phyloP scores from a whole-genome alignment of 1,140 invertebrate species.

The Pteromalus puparum region DNA sequence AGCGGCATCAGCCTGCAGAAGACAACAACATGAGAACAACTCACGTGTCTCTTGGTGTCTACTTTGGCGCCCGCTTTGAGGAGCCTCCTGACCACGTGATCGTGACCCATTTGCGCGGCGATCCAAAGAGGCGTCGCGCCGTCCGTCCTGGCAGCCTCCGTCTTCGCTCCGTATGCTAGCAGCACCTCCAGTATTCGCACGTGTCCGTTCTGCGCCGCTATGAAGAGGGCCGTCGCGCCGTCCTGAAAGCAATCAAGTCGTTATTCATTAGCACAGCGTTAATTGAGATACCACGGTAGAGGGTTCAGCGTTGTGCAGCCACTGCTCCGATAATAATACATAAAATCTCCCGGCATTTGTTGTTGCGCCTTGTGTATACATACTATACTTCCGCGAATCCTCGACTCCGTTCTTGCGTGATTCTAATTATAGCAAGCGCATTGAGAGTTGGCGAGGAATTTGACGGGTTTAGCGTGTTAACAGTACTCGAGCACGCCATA shows the following conservation, averaged over 20 bases:
- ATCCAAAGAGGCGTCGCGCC: conserved; percentile 95
- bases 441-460: conserved; percentile 19
- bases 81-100: conserved; percentile 86
- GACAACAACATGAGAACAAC: conserved; percentile 54
- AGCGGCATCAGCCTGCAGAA: neutral
- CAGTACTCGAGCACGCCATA: conserved; percentile 30
- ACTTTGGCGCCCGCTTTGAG: conserved; percentile 86
- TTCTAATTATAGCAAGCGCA: conserved; percentile 28
- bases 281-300: too few relatives aligned
- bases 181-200: conserved; percentile 83
- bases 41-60: conserved; percentile 87
- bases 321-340: neutral
- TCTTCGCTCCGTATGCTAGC: conserved; percentile 81
- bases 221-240: conserved; percentile 90
- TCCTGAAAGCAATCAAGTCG: conserved; percentile 77
- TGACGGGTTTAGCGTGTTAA: conserved; percentile 35
- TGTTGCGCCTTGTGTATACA: neutral
- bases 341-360: neutral
- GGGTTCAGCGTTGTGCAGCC: too few relatives aligned
- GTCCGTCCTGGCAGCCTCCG: conserved; percentile 85
- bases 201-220: conserved; percentile 94
- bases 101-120: conserved; percentile 94
- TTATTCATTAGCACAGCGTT: neutral
- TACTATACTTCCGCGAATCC: neutral
- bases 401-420: conserved; percentile 7